A percentile compares a stretch with the other conserved stretches of the same genome.
phyloP scores from a whole-genome alignment of 1,140 invertebrate species.

The Hypothenemus hampei region DNA sequence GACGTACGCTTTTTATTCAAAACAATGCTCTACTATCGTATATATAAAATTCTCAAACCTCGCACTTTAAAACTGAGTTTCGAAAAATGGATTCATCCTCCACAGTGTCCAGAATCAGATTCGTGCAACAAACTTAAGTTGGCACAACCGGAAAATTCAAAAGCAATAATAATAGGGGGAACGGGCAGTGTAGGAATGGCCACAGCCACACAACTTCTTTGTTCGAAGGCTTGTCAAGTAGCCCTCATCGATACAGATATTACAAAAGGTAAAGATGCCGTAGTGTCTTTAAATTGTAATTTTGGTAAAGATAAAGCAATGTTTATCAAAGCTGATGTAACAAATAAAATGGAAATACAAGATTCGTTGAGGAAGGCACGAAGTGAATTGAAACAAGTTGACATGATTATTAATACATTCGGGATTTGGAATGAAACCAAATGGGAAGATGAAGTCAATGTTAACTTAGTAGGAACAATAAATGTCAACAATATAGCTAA shows the following conservation, averaged over 20 bases:
- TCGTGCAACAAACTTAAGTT: neutral
- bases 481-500: conserved; percentile 20
- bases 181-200: conserved; percentile 37
- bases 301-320: conserved; percentile 36
- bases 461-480: conserved; percentile 31
- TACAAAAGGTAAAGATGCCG: conserved; percentile 35
- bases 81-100: neutral
- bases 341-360: conserved; percentile 27
- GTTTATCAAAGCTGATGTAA: conserved; percentile 35
- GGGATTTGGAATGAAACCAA: conserved; percentile 36
- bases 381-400: conserved; percentile 32
- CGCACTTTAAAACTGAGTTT: neutral
- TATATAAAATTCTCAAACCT: conserved; percentile 6
- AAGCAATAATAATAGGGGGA: conserved; percentile 37
- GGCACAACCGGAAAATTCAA: conserved; percentile 30
- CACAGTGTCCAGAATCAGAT: conserved; percentile 9
- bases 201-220: conserved; percentile 35
- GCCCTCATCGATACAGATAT: conserved; percentile 34
- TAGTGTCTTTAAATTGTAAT: conserved; percentile 32
- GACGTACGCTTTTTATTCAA: no score
- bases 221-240: conserved; percentile 30
- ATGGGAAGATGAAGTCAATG: conserved; percentile 39
- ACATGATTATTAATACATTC: conserved; percentile 38
- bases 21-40: no score
- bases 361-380: conserved; percentile 33